phyloP scores from a whole-genome alignment of 1,140 invertebrate species.

The Ditylenchus dipsaci region DNA sequence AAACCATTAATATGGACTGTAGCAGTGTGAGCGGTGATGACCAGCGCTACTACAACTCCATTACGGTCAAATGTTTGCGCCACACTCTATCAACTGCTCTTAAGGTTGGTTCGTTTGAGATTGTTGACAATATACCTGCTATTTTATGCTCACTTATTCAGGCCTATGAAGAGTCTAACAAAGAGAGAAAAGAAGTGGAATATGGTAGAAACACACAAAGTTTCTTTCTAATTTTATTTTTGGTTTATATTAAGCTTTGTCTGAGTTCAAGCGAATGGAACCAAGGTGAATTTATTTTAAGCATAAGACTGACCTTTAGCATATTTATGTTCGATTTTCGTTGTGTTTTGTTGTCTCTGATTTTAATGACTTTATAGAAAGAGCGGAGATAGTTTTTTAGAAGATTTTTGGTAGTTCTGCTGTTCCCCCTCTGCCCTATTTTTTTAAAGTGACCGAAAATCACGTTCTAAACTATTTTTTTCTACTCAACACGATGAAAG shows the following conservation, averaged over 20 bases:
- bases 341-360: too few relatives aligned
- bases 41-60: background rate
- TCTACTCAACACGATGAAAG: too few relatives aligned
- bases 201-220: background rate
- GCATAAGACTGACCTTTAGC: too few relatives aligned
- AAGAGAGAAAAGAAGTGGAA: constrained; percentile 12
- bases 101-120: background rate
- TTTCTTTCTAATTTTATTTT: too few relatives aligned
- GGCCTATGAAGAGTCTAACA: constrained; percentile 10
- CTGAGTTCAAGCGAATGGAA: constrained; percentile 11
- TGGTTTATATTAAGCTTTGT: too few relatives aligned
- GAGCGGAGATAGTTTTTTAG: too few relatives aligned
- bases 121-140: background rate
- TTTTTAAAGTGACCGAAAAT: too few relatives aligned
- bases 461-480: too few relatives aligned
- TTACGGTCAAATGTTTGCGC: constrained; percentile 20
- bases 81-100: constrained; percentile 9
- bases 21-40: constrained; percentile 17
- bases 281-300: background rate
- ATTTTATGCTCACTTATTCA: background rate
- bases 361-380: too few relatives aligned
- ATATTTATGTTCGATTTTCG: too few relatives aligned
- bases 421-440: too few relatives aligned
- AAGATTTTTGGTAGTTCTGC: too few relatives aligned
- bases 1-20: constrained; percentile 1